Percentiles rank a stretch among this genome's conserved stretches.
These are phyloP conservation scores for Hirtodrosophila confusa DNA, from an alignment of 2,888 invertebrate genomes.

Conservation along the genomic window DNA sequence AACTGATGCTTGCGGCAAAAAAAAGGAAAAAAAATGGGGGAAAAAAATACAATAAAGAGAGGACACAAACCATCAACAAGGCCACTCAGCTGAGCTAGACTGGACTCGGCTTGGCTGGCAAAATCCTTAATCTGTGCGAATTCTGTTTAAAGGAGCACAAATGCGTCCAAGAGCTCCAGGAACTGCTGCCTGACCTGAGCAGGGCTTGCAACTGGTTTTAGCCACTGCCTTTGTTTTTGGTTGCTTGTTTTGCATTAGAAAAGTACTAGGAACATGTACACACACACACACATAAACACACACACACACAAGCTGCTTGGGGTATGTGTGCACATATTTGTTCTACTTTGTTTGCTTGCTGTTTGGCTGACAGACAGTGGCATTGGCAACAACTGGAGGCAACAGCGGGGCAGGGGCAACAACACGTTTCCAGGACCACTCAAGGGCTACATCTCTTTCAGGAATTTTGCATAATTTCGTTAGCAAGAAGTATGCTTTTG, in stretches of 20 bases:
- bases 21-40: conserved; percentile 1
- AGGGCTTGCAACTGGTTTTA: conserved; percentile 30
- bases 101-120: conserved; percentile 17
- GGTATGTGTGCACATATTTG: conserved; percentile 58
- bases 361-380: conserved; percentile 37
- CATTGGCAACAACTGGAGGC: conserved; percentile 1
- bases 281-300: conserved; percentile 7
- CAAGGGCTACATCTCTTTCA: conserved; percentile 22
- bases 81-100: conserved; percentile 45
- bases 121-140: conserved; percentile 69
- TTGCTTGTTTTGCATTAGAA: conserved; percentile 61
- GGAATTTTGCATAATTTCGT: conserved; percentile 65
- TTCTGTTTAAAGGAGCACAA: conserved; percentile 36
- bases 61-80: conserved; percentile 45
- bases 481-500: conserved; percentile 60
- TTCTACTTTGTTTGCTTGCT: conserved; percentile 30
- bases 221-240: conserved; percentile 40
- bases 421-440: conserved; percentile 5
- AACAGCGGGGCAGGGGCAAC: conserved; percentile 6
- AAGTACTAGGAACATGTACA: conserved; percentile 32
- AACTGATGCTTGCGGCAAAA: conserved; percentile 24
- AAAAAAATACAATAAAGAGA: conserved; percentile 10
- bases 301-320: conserved; percentile 15
- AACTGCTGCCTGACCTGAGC: conserved; percentile 12
- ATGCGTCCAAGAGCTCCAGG: conserved; percentile 3